phyloP scores from a whole-genome alignment of 1,140 invertebrate genomes.

The Archivesica marissinica region DNA sequence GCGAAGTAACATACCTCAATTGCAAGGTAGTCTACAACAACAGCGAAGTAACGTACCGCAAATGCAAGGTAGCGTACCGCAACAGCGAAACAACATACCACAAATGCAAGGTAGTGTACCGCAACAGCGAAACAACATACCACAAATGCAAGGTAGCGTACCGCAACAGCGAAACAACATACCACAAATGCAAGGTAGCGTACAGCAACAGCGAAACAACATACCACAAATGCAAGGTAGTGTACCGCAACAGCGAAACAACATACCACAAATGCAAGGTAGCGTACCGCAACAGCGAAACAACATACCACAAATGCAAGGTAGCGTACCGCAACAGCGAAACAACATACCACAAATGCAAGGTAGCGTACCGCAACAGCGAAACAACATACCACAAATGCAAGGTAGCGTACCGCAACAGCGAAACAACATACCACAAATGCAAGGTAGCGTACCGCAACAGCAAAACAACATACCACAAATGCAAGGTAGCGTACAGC shows the following conservation, averaged over 20 bases:
- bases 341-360: too few relatives aligned
- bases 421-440: conserved; percentile 8
- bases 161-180: not conserved
- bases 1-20: not conserved
- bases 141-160: not conserved
- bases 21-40: not conserved
- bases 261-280: not conserved
- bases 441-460: not conserved
- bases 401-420: not conserved
- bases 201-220: not conserved
- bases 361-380: not conserved
- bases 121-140: too few relatives aligned
- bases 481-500: not conserved
- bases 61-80: not conserved
- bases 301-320: not conserved
- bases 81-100: not conserved
- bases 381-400: not conserved
- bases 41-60: not conserved
- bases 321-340: not conserved
- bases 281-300: not conserved
- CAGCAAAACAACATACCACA: not conserved
- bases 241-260: not conserved
- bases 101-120: not conserved
- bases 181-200: not conserved
- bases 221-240: not conserved